Evolutionary conservation across 64 coral and sea anemone species (phyloP), one percentile per base, ranked within the genome.

Genomic region (Hydrozoanthus tunicans): DNA sequence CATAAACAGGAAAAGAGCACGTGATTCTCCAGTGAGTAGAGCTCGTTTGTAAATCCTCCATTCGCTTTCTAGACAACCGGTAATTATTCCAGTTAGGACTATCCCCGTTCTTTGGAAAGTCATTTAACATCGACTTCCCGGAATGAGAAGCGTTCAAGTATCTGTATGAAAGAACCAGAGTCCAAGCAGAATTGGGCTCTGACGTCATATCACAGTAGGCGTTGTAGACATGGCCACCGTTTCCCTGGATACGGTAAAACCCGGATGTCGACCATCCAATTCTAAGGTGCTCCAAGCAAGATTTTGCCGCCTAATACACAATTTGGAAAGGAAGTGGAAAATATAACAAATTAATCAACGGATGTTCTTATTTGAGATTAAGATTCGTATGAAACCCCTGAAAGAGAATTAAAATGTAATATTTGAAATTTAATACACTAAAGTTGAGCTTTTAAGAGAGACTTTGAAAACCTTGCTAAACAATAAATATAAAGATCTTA

Each of bases 11-110:
- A 58, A 93, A 86, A 78, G 81, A 69, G 61, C 81, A 86, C 9
- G 91, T 93, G 5, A 86, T 58, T 78, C 91, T 57, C 79, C 80
- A 75, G 73, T 93, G 91, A 10, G 82, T 93, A 59, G 91, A 93
- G 26, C 64, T 55, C 11, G 64, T 62, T 63, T 62, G 77, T 9
- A 93, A 6, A 26, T 52, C 24, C 27, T 86, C 51, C 91, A 92
- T 92, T 53, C 17, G 59, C 51, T 23, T 25, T 8, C 2, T 11
- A 24, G 61, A 26, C 6, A 86, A 23, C 27, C 91, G 81, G 52
- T 92, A 85, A 7, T 63, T 43, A 56, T 55, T 84, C 91, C 91
- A 92, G 91, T 92, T 92, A 66, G 91, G 91, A 67, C 26, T 79
- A 14, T 86, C 53, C 14, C 11, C 43, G 24, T 64, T 14, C 7